Base-by-base conservation (phyloP, 2,113 vertebrate genomes). In the Marcusenius ussheri region DNA sequence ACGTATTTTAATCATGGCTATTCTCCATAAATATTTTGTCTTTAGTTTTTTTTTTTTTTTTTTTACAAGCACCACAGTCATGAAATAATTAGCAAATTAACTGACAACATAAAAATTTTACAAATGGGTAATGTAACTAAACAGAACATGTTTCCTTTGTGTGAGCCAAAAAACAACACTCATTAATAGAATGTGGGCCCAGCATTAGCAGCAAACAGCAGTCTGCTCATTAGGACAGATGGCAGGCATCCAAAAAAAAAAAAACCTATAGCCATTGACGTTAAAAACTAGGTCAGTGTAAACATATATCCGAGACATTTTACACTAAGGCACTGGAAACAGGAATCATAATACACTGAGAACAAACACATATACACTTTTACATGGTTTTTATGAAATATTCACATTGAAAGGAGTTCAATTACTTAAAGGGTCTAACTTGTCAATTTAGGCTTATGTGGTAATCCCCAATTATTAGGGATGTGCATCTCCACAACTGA, bases 41-140 rank as follows among this genome's bases (percentile, higher is more conserved):
- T 45, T 17, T 88, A 89, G 85, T 90, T 66, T 83, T 62, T 74
- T 89, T 3, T 51, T 89, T 91, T 58, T 85, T 89, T 87, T 62
- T 89, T 91, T 77, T 83, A 45, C 3, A 90, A 83, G 56, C 88
- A 80, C 88, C n/a, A 21, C 27, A 66, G 35, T 45, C 11, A 83
- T 83, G 87, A 89, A 90, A 91, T 87, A 91, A 80, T 91, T 90
- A 90, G 77, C 91, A 90, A 91, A 89, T 92, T 92, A 91, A 91
- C 77, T 90, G 89, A 92, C 91, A 93, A 92, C 88, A 51, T 83
- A 77, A 89, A 91, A 92, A 80, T 80, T 91, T 89, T 90, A 35
- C 89, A 92, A 92, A 92, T 92, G 89, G 91, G 91, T 90, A 88
- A 93, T 91, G 90, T 89, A 70, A n/a, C 45, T 39, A 70, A 83